Percentiles rank a stretch among this genome's conserved stretches.
Conservation (phyloP, 2,797 vertebrate species). For the Sebastes kiyomatsui region DNA sequence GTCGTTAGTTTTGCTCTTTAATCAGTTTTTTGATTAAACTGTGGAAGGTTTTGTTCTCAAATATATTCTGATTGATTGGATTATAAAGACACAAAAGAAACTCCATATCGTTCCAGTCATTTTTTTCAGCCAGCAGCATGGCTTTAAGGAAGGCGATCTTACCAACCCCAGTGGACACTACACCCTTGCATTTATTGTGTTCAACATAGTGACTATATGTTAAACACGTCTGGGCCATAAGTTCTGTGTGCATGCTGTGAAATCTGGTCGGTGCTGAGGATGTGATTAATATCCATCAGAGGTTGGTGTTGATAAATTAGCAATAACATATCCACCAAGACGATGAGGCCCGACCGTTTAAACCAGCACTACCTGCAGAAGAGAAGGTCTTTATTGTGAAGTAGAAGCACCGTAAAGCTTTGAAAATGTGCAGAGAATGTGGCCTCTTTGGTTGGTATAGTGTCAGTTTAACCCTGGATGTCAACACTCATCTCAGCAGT, state of each 20-base stretch:
- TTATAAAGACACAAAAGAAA: too few relatives aligned
- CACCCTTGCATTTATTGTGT: neutral
- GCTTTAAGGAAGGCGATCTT: neutral
- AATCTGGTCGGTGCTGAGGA: neutral
- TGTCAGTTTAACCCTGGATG: slow-evolving; percentile 8
- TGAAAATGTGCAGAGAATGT: neutral
- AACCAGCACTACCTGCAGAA: neutral
- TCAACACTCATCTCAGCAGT: slow-evolving; percentile 9
- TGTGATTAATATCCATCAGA: neutral
- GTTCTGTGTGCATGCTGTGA: neutral
- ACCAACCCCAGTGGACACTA: neutral
- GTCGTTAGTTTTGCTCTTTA: too few relatives aligned
- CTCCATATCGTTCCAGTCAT: neutral
- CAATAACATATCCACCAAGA: neutral
- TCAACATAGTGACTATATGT: too few relatives aligned
- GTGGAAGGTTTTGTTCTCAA: too few relatives aligned
- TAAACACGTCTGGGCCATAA: neutral
- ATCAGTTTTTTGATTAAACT: too few relatives aligned
- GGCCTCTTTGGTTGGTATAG: neutral
- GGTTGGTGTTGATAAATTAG: neutral
- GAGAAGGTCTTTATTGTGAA: neutral
- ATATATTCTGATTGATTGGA: too few relatives aligned
- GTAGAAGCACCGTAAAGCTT: neutral
- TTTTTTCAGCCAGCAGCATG: neutral
- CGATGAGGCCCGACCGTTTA: neutral